Percentiles rank a stretch among this genome's conserved stretches.
Evolutionary conservation across 2,888 invertebrate species (phyloP).

Genomic region (Philopedon plagiatum): DNA sequence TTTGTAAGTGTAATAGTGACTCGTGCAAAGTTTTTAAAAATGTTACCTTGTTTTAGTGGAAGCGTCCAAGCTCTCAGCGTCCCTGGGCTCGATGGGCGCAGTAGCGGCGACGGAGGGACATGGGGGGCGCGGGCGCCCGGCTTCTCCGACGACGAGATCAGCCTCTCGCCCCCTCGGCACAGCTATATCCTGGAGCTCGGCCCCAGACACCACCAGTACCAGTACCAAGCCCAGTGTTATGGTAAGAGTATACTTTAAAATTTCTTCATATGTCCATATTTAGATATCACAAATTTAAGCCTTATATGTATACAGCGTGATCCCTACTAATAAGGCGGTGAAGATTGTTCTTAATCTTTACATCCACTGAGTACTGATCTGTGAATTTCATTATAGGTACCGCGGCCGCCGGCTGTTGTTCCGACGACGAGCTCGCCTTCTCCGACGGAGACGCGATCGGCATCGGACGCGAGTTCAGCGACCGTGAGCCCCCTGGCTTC

Average conservation of each 20-base stretch:
- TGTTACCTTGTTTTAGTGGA: conserved; percentile 61
- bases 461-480: conserved; percentile 67
- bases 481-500: conserved; percentile 66
- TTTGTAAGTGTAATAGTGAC: too few relatives aligned
- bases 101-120: conserved; percentile 63
- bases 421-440: conserved; percentile 65
- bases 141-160: conserved; percentile 92
- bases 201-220: conserved; percentile 69
- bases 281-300: too few relatives aligned
- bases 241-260: conserved; percentile 32
- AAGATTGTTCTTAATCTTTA: too few relatives aligned
- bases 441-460: conserved; percentile 68
- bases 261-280: too few relatives aligned
- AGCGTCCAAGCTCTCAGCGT: conserved; percentile 72
- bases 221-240: conserved; percentile 46
- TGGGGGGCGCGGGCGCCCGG: conserved; percentile 69
- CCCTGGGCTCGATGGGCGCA: conserved; percentile 73
- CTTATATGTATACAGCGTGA: too few relatives aligned
- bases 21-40: neutral
- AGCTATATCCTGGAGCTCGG: conserved; percentile 75
- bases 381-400: conserved; percentile 29
- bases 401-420: conserved; percentile 69
- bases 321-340: too few relatives aligned
- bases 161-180: conserved; percentile 75
- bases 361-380: neutral